phyloP scores from a whole-genome alignment of 1,140 invertebrate species.

The Chionoecetes opilio region DNA sequence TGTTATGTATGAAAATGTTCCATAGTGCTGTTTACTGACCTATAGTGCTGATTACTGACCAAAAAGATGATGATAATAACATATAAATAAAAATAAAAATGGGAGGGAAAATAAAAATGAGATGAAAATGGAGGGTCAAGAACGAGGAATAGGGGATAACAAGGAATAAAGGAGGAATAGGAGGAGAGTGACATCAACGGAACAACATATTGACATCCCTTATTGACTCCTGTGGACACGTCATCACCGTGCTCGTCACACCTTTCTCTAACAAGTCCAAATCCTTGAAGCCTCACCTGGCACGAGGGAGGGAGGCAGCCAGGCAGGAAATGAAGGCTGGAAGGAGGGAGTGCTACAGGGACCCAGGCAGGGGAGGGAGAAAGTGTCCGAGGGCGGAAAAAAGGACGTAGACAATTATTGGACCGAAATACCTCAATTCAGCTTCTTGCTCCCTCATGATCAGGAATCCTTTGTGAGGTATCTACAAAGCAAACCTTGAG shows the following conservation, averaged over 20 bases:
- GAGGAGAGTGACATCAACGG: not conserved
- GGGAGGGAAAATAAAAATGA: not conserved
- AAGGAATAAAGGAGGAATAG: not conserved
- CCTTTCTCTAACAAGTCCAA: conserved; percentile 17
- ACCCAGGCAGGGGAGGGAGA: not conserved
- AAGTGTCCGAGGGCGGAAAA: not conserved
- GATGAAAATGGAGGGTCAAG: no score
- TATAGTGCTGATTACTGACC: no score
- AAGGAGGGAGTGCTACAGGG: not conserved
- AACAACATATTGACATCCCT: not conserved
- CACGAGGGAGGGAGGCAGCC: not conserved
- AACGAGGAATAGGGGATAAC: not conserved
- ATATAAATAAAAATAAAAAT: not conserved
- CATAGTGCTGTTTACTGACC: no score
- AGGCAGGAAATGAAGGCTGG: not conserved
- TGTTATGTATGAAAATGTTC: not conserved
- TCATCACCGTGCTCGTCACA: not conserved
- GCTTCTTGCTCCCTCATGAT: no score
- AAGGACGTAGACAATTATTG: not conserved
- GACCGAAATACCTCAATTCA: no score
- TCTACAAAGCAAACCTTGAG: no score
- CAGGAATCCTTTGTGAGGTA: no score
- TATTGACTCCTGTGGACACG: not conserved
- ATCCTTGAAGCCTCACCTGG: conserved; percentile 1
- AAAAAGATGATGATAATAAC: no score